Evolutionary conservation across 1,140 invertebrate species (phyloP).

Genomic region (Triops cancriformis): DNA sequence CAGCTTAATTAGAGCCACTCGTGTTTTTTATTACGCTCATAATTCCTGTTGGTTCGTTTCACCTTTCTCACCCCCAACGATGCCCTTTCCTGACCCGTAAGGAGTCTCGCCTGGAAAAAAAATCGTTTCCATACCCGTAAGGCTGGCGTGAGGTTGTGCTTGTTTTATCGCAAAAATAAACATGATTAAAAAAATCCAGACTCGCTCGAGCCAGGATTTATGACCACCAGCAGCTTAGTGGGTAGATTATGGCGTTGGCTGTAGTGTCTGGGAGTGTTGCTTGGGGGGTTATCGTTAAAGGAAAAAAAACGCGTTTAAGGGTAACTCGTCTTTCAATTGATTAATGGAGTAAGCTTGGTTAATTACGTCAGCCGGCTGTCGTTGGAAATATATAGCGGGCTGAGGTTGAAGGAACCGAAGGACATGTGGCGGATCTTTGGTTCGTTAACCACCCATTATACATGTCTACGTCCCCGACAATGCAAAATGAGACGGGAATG

Average conservation of each 20-base stretch:
- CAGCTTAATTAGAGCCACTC: not conserved
- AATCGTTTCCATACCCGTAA: not conserved
- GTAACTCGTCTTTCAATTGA: not conserved
- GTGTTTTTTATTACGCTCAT: not conserved
- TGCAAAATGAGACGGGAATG: not conserved
- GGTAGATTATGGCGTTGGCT: too few relatives aligned
- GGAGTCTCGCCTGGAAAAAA: not conserved
- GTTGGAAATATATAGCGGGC: not conserved
- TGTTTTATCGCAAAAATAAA: not conserved
- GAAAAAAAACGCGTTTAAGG: not conserved
- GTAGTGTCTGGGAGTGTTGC: too few relatives aligned
- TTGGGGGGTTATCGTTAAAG: too few relatives aligned
- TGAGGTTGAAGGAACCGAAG: not conserved
- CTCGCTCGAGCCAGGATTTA: constrained; percentile 2
- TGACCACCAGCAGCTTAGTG: not conserved
- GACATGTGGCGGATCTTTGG: constrained; percentile 4
- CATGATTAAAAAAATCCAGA: not conserved
- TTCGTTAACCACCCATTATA: constrained; percentile 10
- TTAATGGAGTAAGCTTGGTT: not conserved
- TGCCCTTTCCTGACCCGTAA: not conserved
- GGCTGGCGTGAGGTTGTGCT: not conserved
- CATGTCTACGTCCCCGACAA: not conserved
- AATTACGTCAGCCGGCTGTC: not conserved
- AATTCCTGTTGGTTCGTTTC: not conserved
- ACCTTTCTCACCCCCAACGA: not conserved